phyloP scores from a whole-genome alignment of 2,113 vertebrate species.

The Poeciliopsis prolifica region DNA sequence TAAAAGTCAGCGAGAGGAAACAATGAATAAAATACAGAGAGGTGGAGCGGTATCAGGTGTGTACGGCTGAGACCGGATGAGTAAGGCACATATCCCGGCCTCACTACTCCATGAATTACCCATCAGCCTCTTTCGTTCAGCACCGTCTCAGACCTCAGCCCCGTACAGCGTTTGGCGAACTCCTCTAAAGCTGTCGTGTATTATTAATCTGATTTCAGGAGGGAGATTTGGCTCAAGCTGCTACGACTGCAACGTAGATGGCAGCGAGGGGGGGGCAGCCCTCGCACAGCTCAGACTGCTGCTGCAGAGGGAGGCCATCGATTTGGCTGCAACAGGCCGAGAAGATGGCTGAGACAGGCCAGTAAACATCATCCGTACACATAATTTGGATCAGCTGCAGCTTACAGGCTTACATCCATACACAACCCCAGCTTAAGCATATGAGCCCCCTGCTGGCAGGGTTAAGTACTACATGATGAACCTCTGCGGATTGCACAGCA shows the following conservation, averaged over 20 bases:
- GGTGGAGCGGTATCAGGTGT: not conserved
- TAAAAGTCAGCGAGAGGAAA: conserved; percentile 9
- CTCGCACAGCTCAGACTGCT: conserved; percentile 20
- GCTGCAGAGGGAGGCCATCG: conserved; percentile 37
- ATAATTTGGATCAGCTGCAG: conserved; percentile 51
- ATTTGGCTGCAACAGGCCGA: conserved; percentile 35
- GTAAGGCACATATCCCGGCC: conserved; percentile 16
- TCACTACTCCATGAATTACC: conserved; percentile 48
- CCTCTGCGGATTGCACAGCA: conserved; percentile 2
- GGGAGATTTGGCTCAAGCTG: conserved; percentile 21
- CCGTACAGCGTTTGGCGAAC: conserved; percentile 8
- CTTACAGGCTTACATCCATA: conserved; percentile 19
- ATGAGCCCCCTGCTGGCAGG: conserved; percentile 33
- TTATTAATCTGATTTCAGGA: conserved; percentile 51
- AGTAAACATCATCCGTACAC: conserved; percentile 42
- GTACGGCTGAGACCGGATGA: conserved; percentile 5
- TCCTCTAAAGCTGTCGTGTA: conserved; percentile 19
- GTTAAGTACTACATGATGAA: conserved; percentile 8
- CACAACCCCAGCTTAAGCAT: not conserved
- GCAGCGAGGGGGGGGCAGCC: conserved; percentile 16
- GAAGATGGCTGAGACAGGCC: conserved; percentile 16
- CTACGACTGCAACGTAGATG: conserved; percentile 39
- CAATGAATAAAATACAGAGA: not conserved
- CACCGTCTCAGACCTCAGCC: conserved; percentile 24
- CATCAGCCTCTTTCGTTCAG: conserved; percentile 43